Conservation (phyloP, 2,888 invertebrate genomes). For the Oligia strigilis region DNA sequence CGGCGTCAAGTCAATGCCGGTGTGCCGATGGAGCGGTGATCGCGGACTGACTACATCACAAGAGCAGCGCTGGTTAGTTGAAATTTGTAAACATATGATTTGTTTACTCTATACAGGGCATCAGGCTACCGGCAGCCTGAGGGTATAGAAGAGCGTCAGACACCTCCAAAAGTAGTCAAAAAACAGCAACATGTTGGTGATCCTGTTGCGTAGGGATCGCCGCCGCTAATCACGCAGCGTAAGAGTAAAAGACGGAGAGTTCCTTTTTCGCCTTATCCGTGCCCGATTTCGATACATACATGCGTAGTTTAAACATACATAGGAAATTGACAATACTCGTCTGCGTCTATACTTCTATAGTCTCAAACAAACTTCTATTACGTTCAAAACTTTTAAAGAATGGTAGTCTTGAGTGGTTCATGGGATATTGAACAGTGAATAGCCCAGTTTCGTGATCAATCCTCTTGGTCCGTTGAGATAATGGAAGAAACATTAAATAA, state of each 20-base stretch:
- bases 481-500: background rate
- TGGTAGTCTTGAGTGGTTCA: background rate
- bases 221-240: background rate
- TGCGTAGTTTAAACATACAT: too few species aligned
- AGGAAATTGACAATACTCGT: background rate
- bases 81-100: background rate
- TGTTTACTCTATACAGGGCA: background rate
- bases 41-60: slow-evolving; percentile 86
- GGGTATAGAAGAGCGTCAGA: background rate
- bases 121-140: background rate
- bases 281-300: too few species aligned
- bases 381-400: background rate
- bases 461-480: background rate
- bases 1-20: slow-evolving; percentile 86
- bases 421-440: background rate
- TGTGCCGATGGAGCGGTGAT: slow-evolving; percentile 90
- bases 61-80: slow-evolving; percentile 88
- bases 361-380: too few species aligned
- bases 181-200: too few species aligned
- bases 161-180: background rate
- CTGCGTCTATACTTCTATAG: background rate
- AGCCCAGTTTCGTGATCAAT: background rate
- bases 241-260: background rate
- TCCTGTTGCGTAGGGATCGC: background rate
- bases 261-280: background rate